A percentile compares a stretch with the other conserved stretches of the same genome.
These are phyloP conservation scores for Haliclona indistincta DNA, from an alignment of 37 sponge, comb jelly and placozoan species.

Conservation along the genomic window DNA sequence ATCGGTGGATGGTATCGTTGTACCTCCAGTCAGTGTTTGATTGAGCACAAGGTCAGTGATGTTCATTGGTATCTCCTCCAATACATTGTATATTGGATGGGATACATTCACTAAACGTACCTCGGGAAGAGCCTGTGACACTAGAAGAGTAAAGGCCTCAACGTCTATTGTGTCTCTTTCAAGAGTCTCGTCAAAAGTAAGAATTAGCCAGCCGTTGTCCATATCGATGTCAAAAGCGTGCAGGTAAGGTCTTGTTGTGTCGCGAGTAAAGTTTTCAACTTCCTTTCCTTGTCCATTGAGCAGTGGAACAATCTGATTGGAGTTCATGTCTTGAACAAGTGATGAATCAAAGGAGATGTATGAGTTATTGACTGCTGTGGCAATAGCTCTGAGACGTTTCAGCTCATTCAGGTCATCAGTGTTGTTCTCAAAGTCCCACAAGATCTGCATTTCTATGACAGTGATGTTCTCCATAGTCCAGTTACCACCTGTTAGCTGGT, in stretches of 20 bases:
- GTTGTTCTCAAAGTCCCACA: slow-evolving; percentile 39
- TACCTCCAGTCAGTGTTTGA: slow-evolving; percentile 71
- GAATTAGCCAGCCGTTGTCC: slow-evolving; percentile 63
- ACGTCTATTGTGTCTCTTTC: slow-evolving; percentile 60
- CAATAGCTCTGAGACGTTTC: slow-evolving; percentile 48
- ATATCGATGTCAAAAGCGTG: slow-evolving; percentile 89
- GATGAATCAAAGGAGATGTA: slow-evolving; percentile 51
- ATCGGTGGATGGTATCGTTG: slow-evolving; percentile 26
- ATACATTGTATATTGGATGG: not conserved
- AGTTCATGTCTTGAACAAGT: slow-evolving; percentile 87
- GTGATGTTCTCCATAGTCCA: slow-evolving; percentile 65
- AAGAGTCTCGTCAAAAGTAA: slow-evolving; percentile 82
- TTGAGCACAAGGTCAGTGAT: slow-evolving; percentile 32
- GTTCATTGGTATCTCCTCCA: slow-evolving; percentile 17
- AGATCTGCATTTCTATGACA: slow-evolving; percentile 61
- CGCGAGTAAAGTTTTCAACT: slow-evolving; percentile 63
- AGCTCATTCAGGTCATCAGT: slow-evolving; percentile 80
- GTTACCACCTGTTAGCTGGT: slow-evolving; percentile 66
- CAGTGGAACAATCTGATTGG: slow-evolving; percentile 66
- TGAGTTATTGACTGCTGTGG: slow-evolving; percentile 42
- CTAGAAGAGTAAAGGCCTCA: slow-evolving; percentile 51
- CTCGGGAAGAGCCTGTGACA: slow-evolving; percentile 7
- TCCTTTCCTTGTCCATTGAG: slow-evolving; percentile 50
- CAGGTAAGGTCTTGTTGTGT: slow-evolving; percentile 75
- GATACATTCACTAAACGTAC: not conserved